A percentile compares a stretch with the other conserved stretches of the same genome.
Conservation (phyloP, 2,113 vertebrate genomes). For the Patagioenas fasciata region DNA sequence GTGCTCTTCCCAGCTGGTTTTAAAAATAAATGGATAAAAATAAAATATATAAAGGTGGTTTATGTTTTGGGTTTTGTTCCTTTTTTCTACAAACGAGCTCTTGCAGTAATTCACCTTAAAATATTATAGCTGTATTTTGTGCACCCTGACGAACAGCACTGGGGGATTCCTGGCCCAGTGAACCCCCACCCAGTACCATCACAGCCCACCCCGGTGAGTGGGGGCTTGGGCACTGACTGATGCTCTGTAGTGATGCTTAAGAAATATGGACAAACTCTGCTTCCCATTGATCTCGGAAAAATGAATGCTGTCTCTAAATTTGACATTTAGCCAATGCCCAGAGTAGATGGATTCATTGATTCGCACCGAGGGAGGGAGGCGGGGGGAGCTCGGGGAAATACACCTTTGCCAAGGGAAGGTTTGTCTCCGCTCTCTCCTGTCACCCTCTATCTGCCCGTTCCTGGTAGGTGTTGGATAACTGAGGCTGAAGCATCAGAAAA, state of each 20-base stretch:
- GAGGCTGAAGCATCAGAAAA: not conserved
- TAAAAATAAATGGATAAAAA: rapidly evolving
- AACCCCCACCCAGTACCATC: not conserved
- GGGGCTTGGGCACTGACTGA: not conserved
- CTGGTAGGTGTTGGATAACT: not conserved
- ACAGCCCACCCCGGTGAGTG: rapidly evolving
- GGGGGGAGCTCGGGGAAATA: not conserved
- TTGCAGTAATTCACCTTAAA: not conserved
- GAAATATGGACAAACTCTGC: not conserved
- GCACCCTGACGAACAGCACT: rapidly evolving
- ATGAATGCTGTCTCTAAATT: not conserved
- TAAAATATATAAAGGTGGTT: too few species aligned
- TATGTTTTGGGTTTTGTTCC: too few species aligned
- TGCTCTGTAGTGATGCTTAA: not conserved
- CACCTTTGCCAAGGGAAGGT: rapidly evolving
- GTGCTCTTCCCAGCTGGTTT: not conserved
- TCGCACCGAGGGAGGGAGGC: not conserved
- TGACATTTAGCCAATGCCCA: not conserved
- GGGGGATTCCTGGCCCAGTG: not conserved
- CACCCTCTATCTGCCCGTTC: not conserved
- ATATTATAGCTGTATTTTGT: rapidly evolving
- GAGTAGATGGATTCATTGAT: not conserved
- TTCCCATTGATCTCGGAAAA: not conserved
- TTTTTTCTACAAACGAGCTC: rapidly evolving
- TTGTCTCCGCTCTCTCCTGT: not conserved